phyloP scores from a whole-genome alignment of 2,797 vertebrate genomes.

The Lophura swinhoii region DNA sequence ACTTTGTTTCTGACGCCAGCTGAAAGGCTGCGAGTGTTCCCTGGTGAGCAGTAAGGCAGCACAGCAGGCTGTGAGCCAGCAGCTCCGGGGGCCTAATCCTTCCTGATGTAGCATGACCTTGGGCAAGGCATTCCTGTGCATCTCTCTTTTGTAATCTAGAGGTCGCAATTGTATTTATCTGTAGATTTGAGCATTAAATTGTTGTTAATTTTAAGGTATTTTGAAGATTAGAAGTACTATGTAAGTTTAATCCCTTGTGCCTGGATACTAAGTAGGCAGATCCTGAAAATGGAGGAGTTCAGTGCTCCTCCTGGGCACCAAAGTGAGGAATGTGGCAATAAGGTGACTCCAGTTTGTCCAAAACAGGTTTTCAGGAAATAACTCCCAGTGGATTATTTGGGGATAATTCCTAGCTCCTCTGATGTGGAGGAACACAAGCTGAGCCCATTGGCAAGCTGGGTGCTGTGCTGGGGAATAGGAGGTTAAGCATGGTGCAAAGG shows the following conservation, averaged over 20 bases:
- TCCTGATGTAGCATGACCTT: neutral
- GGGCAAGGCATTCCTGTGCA: neutral
- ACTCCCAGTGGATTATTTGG: neutral
- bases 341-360: neutral
- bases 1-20: constrained; percentile 11
- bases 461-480: neutral
- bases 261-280: neutral
- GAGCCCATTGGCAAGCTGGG: neutral
- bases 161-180: neutral
- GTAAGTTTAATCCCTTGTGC: neutral
- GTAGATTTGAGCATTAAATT: neutral
- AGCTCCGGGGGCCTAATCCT: neutral
- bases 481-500: neutral
- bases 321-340: neutral
- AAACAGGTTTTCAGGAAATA: neutral
- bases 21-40: neutral
- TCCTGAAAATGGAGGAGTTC: neutral
- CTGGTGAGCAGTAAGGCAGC: constrained; percentile 18
- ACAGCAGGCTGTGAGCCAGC: neutral
- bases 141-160: neutral
- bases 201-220: neutral
- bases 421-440: neutral
- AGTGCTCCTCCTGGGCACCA: neutral
- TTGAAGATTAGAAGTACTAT: neutral
- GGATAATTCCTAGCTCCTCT: neutral